These are phyloP conservation scores for Triplophysa tibetana DNA, from an alignment of 2,113 vertebrate genomes.

Conservation along the genomic window DNA sequence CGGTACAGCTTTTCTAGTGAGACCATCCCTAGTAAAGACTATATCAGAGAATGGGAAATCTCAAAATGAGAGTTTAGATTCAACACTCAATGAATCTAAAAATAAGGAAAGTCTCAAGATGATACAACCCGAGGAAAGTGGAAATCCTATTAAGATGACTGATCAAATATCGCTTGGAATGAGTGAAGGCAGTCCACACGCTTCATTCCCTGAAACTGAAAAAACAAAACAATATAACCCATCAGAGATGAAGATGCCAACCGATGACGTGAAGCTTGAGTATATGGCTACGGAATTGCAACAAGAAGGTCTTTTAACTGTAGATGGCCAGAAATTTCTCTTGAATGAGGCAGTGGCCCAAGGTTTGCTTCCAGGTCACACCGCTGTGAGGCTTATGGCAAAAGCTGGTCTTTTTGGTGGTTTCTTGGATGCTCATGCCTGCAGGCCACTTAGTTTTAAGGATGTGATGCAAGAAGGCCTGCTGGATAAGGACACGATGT, in stretches of 20 bases:
- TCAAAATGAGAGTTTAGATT: not conserved
- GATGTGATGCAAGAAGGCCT: constrained; percentile 85
- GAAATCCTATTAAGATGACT: not conserved
- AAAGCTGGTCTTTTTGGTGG: constrained; percentile 84
- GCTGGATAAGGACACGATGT: constrained; percentile 85
- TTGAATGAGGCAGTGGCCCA: constrained; percentile 81
- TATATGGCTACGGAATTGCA: constrained; percentile 76
- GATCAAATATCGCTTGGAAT: not conserved
- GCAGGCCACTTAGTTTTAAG: constrained; percentile 79
- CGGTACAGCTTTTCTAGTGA: not conserved
- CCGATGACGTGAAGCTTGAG: constrained; percentile 66
- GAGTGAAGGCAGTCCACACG: not conserved
- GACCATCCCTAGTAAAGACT: not conserved
- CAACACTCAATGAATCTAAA: not conserved
- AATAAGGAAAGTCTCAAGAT: not conserved
- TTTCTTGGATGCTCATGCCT: constrained; percentile 80
- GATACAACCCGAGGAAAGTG: not conserved
- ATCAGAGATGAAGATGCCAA: constrained; percentile 37
- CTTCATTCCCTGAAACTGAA: not conserved
- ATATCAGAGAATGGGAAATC: not conserved
- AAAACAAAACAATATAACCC: constrained; percentile 1
- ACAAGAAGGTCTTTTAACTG: constrained; percentile 80
- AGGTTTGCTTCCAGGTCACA: constrained; percentile 79
- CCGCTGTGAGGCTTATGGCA: constrained; percentile 86
- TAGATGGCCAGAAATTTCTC: constrained; percentile 74